Conservation (phyloP, 2,888 invertebrate species). For the Eulithis prunata region DNA sequence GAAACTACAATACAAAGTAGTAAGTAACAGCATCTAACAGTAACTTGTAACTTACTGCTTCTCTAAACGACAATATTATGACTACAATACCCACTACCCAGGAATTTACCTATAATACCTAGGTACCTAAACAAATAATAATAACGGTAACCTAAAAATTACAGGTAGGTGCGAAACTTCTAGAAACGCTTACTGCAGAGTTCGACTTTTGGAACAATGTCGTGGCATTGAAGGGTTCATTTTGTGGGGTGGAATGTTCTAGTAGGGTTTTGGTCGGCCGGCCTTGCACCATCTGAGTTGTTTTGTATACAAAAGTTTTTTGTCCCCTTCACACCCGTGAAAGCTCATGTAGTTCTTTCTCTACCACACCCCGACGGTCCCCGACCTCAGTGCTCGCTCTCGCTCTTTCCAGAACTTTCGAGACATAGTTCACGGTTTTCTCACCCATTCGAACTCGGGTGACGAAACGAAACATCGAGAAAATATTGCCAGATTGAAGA, state of each 20-base stretch:
- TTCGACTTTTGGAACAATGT: neutral
- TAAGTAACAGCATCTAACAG: no score
- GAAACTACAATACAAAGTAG: no score
- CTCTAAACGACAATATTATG: no score
- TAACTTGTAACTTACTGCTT: no score
- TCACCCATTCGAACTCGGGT: neutral
- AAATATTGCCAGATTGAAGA: neutral
- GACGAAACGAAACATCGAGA: neutral
- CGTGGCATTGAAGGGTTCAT: neutral
- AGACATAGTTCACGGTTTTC: neutral
- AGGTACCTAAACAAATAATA: no score
- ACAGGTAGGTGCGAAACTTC: neutral
- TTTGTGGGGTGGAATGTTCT: conserved; percentile 31
- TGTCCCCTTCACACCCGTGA: conserved; percentile 11
- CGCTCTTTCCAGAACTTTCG: conserved; percentile 6
- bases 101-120: no score
- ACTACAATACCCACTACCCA: no score
- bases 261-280: conserved; percentile 6
- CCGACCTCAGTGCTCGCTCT: neutral
- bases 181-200: neutral
- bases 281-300: conserved; percentile 8
- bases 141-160: no score
- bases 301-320: conserved; percentile 5
- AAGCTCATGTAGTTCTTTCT: conserved; percentile 3
- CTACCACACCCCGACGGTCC: neutral